Conservation (phyloP, 1,140 invertebrate genomes). For the Protaetia brevitarsis region DNA sequence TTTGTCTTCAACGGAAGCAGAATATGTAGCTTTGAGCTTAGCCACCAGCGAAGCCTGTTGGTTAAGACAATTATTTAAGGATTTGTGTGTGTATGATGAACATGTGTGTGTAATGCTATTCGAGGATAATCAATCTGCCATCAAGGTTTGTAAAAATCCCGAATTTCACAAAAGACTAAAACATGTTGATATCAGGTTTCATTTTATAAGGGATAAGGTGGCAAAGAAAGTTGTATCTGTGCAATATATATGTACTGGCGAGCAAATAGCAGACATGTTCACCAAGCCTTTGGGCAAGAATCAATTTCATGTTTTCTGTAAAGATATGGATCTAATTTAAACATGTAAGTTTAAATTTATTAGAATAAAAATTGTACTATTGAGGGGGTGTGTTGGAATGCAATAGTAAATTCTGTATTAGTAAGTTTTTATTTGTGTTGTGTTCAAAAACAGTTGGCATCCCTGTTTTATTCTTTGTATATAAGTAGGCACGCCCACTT, state of each 20-base stretch:
- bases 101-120: neutral
- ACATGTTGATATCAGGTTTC: constrained; percentile 38
- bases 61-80: constrained; percentile 30
- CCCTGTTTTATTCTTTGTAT: too few species aligned
- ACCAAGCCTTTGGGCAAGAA: constrained; percentile 31
- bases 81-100: neutral
- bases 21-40: constrained; percentile 37
- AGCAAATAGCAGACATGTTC: constrained; percentile 37
- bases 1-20: constrained; percentile 43
- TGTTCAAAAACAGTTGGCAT: too few species aligned
- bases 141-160: neutral
- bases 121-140: constrained; percentile 20
- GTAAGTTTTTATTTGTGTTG: too few species aligned
- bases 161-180: constrained; percentile 29
- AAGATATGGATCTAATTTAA: neutral
- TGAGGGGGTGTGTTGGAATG: neutral
- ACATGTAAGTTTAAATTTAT: neutral
- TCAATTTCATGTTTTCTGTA: constrained; percentile 13
- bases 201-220: constrained; percentile 34
- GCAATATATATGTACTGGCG: constrained; percentile 32
- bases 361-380: neutral
- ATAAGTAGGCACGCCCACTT: too few species aligned
- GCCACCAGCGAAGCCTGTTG: constrained; percentile 35
- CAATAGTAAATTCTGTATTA: too few species aligned
- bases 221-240: constrained; percentile 28